Base-by-base conservation (phyloP, 2,113 vertebrate species). In the Onychostruthus taczanowskii region DNA sequence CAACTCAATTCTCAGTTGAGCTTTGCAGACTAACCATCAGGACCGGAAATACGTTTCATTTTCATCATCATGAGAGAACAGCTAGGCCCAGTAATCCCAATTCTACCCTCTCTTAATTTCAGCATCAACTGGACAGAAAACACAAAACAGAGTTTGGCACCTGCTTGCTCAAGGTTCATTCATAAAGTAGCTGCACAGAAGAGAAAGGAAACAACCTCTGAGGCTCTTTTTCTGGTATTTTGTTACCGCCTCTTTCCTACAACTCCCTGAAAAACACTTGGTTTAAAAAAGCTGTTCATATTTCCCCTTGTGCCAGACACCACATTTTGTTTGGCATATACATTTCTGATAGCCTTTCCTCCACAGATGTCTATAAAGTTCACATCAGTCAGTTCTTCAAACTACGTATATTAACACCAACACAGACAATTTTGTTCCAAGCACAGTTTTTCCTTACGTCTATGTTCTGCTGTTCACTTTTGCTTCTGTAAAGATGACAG, bases 381-480 rank as follows among this genome's bases (percentile, higher is more conserved):
- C 55, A 93, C 58, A 92, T 89, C 77, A 91, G 86, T 53, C 93
- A 67, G 46, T 49, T 80, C 82, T 35, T 50, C 88, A 74, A 87
- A 95, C 76, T 76, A 93, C 35, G 58, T 55, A 89, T 44, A 82
- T 68, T 59, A 94, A 87, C 64, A 85, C 53, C 85, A 94, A 52
- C 5, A 11, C 43, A 91, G 72, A 64, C 58, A 73, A 62, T 91
- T 96, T 95, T 81, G 26, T 75, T 61, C 86, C 85, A 94, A 93
- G 72, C 53, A 62, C 55, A 73, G 59, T 56, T 89, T 94, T 83
- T 64, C 69, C 43, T 96, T 92, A 94, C 20, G 2, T 93, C 89
- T 90, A 41, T 78, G 87, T 83, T 94, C 96, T 55, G 93, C 35
- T 93, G 70, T 49, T 88, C 93, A 63, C 86, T 97, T 97, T 94